Conservation (phyloP, 2,797 vertebrate genomes). For the Tauraco hartlaubi region DNA sequence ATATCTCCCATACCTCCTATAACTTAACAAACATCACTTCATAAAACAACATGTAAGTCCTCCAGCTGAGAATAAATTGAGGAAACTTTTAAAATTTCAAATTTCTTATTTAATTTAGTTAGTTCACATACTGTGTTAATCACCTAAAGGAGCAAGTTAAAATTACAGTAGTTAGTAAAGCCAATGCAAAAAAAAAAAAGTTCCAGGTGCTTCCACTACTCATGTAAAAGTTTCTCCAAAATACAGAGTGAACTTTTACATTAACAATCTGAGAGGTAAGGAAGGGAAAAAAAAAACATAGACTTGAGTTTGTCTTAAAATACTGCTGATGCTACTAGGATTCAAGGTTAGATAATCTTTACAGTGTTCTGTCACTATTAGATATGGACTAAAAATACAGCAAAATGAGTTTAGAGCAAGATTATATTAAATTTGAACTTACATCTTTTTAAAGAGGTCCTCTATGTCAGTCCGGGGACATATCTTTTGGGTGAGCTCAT, state of each 20-base stretch:
- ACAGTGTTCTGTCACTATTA: not conserved
- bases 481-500: slow-evolving; percentile 98
- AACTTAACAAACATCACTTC: slow-evolving; percentile 25
- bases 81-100: slow-evolving; percentile 60
- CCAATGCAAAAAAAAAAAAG: slow-evolving; percentile 77
- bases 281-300: slow-evolving; percentile 44
- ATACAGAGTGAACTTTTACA: slow-evolving; percentile 65
- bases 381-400: slow-evolving; percentile 44
- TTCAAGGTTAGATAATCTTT: not conserved
- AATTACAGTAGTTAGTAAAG: slow-evolving; percentile 90
- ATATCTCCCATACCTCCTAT: not conserved
- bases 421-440: slow-evolving; percentile 72
- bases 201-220: slow-evolving; percentile 70
- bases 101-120: slow-evolving; percentile 76
- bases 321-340: slow-evolving; percentile 1
- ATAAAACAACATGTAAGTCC: slow-evolving; percentile 82
- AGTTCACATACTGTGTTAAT: slow-evolving; percentile 85
- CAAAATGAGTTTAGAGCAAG: not conserved
- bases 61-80: slow-evolving; percentile 71
- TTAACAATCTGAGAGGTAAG: slow-evolving; percentile 11
- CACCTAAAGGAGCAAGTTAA: slow-evolving; percentile 88
- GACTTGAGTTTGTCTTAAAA: slow-evolving; percentile 16
- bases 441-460: slow-evolving; percentile 98
- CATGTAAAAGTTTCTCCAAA: slow-evolving; percentile 69
- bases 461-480: slow-evolving; percentile 99